Base-by-base conservation (phyloP, 2,888 invertebrate genomes). In the Cosmia pyralina region DNA sequence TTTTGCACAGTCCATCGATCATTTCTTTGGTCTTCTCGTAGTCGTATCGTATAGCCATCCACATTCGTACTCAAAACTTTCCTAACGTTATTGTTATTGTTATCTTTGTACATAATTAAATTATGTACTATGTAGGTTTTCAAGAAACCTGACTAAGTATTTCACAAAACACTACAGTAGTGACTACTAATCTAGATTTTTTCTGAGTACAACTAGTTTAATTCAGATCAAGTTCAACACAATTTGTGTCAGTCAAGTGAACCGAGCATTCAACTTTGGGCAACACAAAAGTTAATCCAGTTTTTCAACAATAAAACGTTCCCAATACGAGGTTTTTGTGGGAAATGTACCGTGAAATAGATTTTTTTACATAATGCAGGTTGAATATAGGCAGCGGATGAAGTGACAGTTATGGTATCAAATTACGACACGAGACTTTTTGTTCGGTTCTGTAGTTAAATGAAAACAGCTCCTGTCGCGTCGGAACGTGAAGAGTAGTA, bases 281-380 rank as follows among this genome's bases (percentile, higher is more conserved):
- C 62, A 58, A 59, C 44, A 80, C 69, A 79, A 86, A 72, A 65
- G 46, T 50, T 67, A 82, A 86, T 84, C 84, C 77, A 86, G 68
- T 84, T 84, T 68, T 82, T 75, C 63, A 46, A 82, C 69, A 84
- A 84, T 75, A 77, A 77, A 84, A 73, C 59, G 75, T 13, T 58
- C 74, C 62, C 75, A 81, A 76, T 79, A 28, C 53, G 53, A 65
- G 0, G 68, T 83, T 77, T 82, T 85, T 85, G 72, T 84, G 62
- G 60, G 59, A 65, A 86, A 82, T 64, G 77, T 76, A 82, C 67
- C 86, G 85, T 85, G 84, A 84, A 85, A 85, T 85, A 22, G 74
- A 50, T 75, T 62, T 81, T 28, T 46, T 22, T 8, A 17, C 17
- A 11, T n/a, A 59, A 59, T 34, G 22, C 59, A 41, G 62, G 11